These are phyloP conservation scores for Lordiphosa mommai DNA, from an alignment of 1,140 invertebrate genomes.

Conservation along the genomic window DNA sequence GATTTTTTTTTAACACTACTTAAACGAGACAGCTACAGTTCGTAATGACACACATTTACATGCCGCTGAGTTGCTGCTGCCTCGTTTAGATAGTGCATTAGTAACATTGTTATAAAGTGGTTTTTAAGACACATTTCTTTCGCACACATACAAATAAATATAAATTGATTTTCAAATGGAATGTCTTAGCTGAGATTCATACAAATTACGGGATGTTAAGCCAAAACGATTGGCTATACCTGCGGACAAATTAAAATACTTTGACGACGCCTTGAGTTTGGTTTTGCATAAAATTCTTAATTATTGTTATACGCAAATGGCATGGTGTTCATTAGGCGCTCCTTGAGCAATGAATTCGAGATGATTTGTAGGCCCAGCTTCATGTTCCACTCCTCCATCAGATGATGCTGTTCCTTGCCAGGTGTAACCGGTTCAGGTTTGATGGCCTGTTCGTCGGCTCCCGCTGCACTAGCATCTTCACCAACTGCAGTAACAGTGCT, in stretches of 20 bases:
- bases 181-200: constrained; percentile 55
- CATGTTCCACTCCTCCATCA: constrained; percentile 79
- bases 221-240: not conserved
- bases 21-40: constrained; percentile 40
- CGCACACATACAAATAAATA: constrained; percentile 45
- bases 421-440: constrained; percentile 68
- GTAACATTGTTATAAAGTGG: constrained; percentile 57
- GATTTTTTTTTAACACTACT: no score
- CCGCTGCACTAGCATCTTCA: constrained; percentile 3
- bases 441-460: constrained; percentile 30
- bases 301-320: constrained; percentile 79
- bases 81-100: not conserved
- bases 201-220: not conserved
- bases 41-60: constrained; percentile 4
- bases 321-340: constrained; percentile 76
- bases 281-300: constrained; percentile 41
- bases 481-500: not conserved
- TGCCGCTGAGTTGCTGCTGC: not conserved
- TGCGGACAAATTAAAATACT: constrained; percentile 30
- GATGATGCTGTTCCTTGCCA: constrained; percentile 51
- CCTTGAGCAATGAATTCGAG: constrained; percentile 78
- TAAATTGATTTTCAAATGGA: constrained; percentile 40
- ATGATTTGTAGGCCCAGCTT: constrained; percentile 77
- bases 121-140: constrained; percentile 70
- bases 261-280: constrained; percentile 32